A percentile compares a stretch with the other conserved stretches of the same genome.
These are phyloP conservation scores for Mormyrops boulengeri DNA, from an alignment of 2,797 vertebrate genomes.

Conservation along the genomic window DNA sequence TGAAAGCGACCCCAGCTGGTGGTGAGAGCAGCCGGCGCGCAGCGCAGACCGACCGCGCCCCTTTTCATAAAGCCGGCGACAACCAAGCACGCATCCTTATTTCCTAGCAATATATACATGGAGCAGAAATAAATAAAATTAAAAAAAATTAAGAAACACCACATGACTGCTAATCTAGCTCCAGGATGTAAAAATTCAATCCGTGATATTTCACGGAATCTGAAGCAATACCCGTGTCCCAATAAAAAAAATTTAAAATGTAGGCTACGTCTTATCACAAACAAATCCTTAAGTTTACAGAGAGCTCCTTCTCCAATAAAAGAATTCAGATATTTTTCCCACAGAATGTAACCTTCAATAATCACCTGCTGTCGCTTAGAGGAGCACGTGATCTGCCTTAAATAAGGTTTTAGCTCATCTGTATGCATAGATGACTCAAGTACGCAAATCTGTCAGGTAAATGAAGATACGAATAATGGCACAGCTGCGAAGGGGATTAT, in stretches of 20 bases:
- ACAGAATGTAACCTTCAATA: neutral
- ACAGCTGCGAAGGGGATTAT: neutral
- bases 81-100: neutral
- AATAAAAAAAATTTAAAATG: neutral
- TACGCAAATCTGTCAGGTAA: neutral
- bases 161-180: neutral
- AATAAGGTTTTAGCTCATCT: neutral
- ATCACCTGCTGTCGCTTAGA: neutral
- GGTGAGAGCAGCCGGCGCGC: neutral
- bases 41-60: neutral
- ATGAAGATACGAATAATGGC: neutral
- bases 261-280: neutral
- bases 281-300: neutral
- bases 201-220: neutral
- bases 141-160: neutral
- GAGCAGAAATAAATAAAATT: neutral
- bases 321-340: neutral
- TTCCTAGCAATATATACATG: neutral
- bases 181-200: neutral
- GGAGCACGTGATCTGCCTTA: neutral
- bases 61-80: neutral
- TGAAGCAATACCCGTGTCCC: neutral
- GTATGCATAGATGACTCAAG: neutral
- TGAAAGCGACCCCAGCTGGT: neutral
- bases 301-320: neutral